Evolutionary conservation across 2,113 vertebrate species (phyloP).

Genomic region (Passerina amoena): DNA sequence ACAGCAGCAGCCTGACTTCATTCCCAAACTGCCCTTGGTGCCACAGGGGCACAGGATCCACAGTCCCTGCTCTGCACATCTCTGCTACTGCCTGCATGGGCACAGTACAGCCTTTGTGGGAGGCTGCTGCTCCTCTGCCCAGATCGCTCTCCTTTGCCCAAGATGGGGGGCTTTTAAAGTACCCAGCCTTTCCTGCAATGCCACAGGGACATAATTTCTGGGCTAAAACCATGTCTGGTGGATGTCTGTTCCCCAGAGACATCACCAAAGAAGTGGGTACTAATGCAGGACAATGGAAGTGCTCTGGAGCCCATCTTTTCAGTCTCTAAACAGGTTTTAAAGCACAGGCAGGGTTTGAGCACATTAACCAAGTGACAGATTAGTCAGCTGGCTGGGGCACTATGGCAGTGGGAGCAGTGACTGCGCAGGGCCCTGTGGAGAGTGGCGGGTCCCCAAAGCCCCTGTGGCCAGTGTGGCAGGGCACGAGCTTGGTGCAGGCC

Average conservation of each 20-base stretch:
- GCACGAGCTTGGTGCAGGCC: neutral
- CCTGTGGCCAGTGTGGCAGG: no score
- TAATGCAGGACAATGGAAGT: neutral
- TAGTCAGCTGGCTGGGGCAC: neutral
- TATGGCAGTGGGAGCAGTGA: rapidly evolving
- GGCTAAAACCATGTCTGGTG: neutral
- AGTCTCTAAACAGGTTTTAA: neutral
- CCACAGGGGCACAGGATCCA: neutral
- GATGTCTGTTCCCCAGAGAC: neutral
- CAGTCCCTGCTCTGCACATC: no score
- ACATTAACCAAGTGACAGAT: neutral
- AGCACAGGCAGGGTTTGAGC: neutral
- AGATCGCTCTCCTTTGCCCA: neutral
- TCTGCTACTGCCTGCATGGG: rapidly evolving
- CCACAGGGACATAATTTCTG: neutral
- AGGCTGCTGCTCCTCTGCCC: neutral
- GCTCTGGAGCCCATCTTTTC: neutral
- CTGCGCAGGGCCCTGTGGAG: rapidly evolving
- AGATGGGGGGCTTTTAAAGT: neutral
- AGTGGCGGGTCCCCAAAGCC: rapidly evolving
- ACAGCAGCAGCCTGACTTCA: neutral
- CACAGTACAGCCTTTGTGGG: neutral
- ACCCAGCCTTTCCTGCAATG: neutral
- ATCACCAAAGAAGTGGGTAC: neutral
- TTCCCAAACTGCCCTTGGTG: neutral